Conservation (phyloP, 2,113 vertebrate genomes). For the Anseranas semipalmata region DNA sequence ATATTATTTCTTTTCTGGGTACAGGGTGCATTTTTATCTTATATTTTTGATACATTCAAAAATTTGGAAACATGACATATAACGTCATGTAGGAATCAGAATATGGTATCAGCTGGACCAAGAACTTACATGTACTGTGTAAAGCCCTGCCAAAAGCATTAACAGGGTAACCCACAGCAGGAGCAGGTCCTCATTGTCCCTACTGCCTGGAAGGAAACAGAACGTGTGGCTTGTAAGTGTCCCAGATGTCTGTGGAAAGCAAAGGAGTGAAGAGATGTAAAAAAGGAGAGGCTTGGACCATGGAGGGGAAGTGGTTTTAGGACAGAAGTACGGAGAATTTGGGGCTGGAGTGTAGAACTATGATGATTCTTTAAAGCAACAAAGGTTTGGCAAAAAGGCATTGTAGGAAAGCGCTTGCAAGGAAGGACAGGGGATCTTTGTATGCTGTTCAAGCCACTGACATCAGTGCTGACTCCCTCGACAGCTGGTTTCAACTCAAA, state of each 20-base stretch:
- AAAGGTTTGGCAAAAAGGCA: background rate
- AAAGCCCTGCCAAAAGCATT: background rate
- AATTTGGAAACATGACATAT: rapidly evolving
- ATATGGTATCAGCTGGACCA: background rate
- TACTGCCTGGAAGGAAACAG: background rate
- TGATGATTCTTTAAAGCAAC: background rate
- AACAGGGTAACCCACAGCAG: background rate
- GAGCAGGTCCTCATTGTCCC: background rate
- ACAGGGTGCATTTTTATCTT: background rate
- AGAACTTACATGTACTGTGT: background rate
- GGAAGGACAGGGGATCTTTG: background rate
- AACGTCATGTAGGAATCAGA: background rate
- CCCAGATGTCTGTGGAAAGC: background rate
- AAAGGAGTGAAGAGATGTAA: background rate
- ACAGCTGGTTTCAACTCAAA: background rate
- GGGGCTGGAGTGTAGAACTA: background rate
- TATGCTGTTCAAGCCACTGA: background rate
- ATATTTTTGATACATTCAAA: background rate
- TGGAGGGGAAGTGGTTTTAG: background rate
- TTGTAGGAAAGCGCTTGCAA: background rate
- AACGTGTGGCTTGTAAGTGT: background rate
- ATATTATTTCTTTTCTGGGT: background rate
- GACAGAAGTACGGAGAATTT: background rate
- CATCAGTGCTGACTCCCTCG: background rate
- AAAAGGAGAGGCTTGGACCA: background rate